These are phyloP conservation scores for Chelonus formosanus DNA, from an alignment of 2,888 invertebrate species.

Conservation along the genomic window DNA sequence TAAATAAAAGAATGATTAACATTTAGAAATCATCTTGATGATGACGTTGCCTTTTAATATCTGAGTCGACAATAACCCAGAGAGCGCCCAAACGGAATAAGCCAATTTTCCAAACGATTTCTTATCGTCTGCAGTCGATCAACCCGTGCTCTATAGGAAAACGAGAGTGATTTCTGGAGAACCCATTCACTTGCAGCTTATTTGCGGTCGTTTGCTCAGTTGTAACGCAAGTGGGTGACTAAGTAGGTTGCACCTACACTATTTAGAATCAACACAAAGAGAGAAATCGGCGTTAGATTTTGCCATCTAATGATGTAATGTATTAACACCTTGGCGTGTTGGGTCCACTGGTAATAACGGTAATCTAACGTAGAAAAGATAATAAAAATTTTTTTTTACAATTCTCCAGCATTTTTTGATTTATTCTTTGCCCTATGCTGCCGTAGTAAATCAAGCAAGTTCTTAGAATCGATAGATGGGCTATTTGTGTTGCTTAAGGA, in stretches of 20 bases:
- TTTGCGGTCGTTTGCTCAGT: neutral
- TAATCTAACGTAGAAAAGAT: neutral
- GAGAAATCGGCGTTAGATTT: constrained; percentile 5
- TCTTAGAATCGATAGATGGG: constrained; percentile 24
- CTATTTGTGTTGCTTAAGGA: constrained; percentile 29
- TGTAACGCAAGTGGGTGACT: constrained; percentile 37
- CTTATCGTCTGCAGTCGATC: constrained; percentile 56
- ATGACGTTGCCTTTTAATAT: too few species aligned
- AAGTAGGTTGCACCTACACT: constrained; percentile 38
- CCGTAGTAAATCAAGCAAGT: constrained; percentile 33
- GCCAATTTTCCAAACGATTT: constrained; percentile 62
- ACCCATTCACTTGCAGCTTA: constrained; percentile 14
- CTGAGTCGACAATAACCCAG: neutral
- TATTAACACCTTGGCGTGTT: constrained; percentile 26
- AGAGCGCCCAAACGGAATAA: constrained; percentile 56
- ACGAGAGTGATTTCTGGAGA: constrained; percentile 10
- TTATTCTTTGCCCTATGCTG: constrained; percentile 28
- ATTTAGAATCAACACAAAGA: neutral
- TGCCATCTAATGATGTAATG: constrained; percentile 22
- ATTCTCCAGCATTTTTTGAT: constrained; percentile 18
- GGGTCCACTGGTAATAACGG: constrained; percentile 8
- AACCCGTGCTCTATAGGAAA: constrained; percentile 13
- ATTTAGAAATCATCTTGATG: too few species aligned
- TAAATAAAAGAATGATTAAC: too few species aligned
- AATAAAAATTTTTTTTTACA: constrained; percentile 15